These are phyloP conservation scores for Myrmecophaga tridactyla DNA, from an alignment of 2,113 vertebrate genomes.

Conservation along the genomic window DNA sequence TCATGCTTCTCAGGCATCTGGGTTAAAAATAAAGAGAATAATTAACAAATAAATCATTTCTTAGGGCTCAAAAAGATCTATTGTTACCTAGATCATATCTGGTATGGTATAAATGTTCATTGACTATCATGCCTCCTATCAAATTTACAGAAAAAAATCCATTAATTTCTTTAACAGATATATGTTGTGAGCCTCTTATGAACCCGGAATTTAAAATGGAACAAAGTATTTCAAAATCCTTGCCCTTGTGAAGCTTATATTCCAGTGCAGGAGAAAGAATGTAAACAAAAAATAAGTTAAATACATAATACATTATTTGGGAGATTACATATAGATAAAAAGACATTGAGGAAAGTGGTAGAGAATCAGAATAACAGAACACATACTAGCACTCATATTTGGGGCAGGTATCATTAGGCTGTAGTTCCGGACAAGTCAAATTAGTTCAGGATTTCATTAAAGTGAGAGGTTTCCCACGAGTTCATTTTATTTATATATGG, in stretches of 20 bases:
- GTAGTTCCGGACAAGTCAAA: background rate
- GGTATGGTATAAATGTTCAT: background rate
- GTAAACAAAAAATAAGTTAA: background rate
- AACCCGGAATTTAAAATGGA: background rate
- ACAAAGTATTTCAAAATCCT: background rate
- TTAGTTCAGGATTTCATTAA: background rate
- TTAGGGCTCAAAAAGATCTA: background rate
- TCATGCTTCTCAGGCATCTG: background rate
- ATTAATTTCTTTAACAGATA: background rate
- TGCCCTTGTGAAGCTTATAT: background rate
- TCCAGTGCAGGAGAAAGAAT: background rate
- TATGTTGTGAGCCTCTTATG: background rate
- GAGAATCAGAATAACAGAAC: background rate
- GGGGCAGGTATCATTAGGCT: background rate
- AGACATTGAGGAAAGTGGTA: background rate
- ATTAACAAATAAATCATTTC: background rate
- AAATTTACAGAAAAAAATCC: background rate
- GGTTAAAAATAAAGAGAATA: background rate
- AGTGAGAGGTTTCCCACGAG: background rate
- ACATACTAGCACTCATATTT: background rate
- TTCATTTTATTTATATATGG: constrained; percentile 34
- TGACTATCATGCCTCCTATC: background rate
- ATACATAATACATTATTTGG: background rate
- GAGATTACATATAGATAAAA: background rate
- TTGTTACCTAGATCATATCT: background rate